Base-by-base conservation (phyloP, 2,888 invertebrate species). In the Microctonus brassicae region DNA sequence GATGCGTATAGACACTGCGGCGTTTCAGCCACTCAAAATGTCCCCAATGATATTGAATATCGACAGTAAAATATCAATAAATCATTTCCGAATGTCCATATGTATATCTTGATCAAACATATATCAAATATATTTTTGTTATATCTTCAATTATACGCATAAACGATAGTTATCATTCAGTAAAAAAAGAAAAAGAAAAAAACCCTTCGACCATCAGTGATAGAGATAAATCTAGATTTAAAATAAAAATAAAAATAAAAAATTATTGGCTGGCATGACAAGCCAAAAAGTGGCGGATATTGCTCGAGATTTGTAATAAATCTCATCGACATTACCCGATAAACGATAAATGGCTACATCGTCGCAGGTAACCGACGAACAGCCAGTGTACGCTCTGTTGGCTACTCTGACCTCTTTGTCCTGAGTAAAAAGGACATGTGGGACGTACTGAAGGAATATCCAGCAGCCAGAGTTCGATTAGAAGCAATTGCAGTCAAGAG, bases 401-500 rank as follows among this genome's bases (percentile, higher is more conserved):
- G 99, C 82, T 99, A 99, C 90, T 98, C 98, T 88, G 98, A 99
- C 90, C 92, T 99, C 84, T 99, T 99, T 90, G 98, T 98, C 87
- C 93, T 99, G 81, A 97, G 97, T 89, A 99, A 99, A 91, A 97
- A 97, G 90, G 98, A 98, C 90, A 97, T 99, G 95, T 98, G 98
- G 98, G 98, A 98, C 89, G 99, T 99, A 78, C 93, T 97, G 77
- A 97, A 98, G 89, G 97, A 97, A 88, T 97, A 97, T 89, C 97
- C 97, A 29, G 95, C 96, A 24, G 97, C 97, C 76, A 91, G 98
- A 88, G 94, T 98, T 83, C 93, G 98, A 77, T 92, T 99, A 70
- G 98, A 98, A 89, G 96, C 98, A 73, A 98, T 99, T 83, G 98
- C 98, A 73, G 97, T 97, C 84, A 98, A 98, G 90, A 92, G 98